phyloP scores from a whole-genome alignment of 2,888 invertebrate genomes.

The Liposcelis brunnea region DNA sequence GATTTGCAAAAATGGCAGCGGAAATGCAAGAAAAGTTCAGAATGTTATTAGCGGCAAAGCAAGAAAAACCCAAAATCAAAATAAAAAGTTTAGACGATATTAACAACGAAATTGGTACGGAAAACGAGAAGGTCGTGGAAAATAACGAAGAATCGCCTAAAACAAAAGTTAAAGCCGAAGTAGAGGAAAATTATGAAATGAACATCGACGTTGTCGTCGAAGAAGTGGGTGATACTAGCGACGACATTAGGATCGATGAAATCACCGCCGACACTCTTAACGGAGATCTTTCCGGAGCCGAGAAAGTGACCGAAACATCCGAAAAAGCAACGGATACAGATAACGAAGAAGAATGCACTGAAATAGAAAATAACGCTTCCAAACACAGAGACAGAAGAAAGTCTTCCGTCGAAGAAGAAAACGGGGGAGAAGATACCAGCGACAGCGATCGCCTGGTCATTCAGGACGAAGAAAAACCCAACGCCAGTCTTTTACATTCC shows the following conservation, averaged over 20 bases:
- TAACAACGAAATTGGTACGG: conserved; percentile 7
- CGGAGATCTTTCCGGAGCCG: too few relatives aligned
- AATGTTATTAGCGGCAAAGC: background rate
- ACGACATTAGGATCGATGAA: background rate
- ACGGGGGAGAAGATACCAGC: conserved; percentile 9
- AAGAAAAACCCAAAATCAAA: conserved; percentile 4
- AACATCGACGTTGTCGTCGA: background rate
- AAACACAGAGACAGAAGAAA: conserved; percentile 4
- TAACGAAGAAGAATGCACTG: background rate
- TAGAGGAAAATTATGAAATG: conserved; percentile 2
- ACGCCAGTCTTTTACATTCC: conserved; percentile 32
- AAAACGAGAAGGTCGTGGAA: background rate
- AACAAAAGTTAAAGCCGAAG: background rate
- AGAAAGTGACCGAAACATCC: too few relatives aligned
- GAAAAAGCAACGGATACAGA: background rate
- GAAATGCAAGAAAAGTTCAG: conserved; percentile 40
- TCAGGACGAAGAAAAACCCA: conserved; percentile 26
- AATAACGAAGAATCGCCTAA: background rate
- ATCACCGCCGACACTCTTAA: background rate
- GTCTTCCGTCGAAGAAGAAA: conserved; percentile 9
- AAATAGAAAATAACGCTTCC: conserved; percentile 1
- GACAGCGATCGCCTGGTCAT: conserved; percentile 17
- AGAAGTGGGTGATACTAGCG: background rate
- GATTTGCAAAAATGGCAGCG: conserved; percentile 46
- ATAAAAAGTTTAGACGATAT: conserved; percentile 16